These are phyloP conservation scores for human (Homo sapiens) DNA, from an alignment of 2,113 vertebrate species.

Conservation along the genomic window GRCh38 chr4:59830501-59831000, in stretches of 20 bases:
- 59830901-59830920: not conserved
- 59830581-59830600: not conserved
- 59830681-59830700: not conserved
- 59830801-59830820: not conserved
- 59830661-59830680: not conserved
- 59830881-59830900: not conserved
- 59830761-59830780: not conserved
- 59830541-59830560: not conserved
- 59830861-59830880: not conserved
- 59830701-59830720: not conserved
- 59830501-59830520: not conserved
- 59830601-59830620: rapidly evolving
- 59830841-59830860: not conserved
- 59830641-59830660: not conserved
- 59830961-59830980: not conserved
- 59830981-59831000: not conserved
- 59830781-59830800: not conserved
- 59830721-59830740: not conserved
- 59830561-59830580: not conserved
- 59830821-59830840: not conserved
- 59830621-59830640: not conserved
- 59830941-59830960: not conserved
- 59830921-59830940: not conserved
- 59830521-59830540: not conserved
- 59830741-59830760: not conserved